Base-by-base conservation (phyloP, 35 echinoderm and acorn worm species). In the Amphiura filiformis region DNA sequence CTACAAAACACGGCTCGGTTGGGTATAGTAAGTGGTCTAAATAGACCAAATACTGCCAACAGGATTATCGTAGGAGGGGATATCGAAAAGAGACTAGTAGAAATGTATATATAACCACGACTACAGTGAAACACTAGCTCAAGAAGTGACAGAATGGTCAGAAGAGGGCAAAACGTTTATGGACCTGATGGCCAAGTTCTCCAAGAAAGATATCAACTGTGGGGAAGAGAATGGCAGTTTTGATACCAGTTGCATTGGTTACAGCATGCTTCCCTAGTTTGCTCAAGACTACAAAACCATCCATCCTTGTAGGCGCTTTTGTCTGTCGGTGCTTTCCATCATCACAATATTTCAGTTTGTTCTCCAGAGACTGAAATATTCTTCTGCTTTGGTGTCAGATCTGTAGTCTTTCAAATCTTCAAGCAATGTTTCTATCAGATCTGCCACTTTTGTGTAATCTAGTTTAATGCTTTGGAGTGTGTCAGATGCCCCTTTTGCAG, bases 401-500 rank as follows among this genome's bases (percentile, higher is more conserved):
- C 84, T 76, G 65, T 70, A 86, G 31, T 20, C 38, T 31, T n/a
- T 20, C 65, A 76, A 77, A 35, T 77, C 65, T 77, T 86, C 84
- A 37, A 85, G 83, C 64, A 85, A 65, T 56, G 83, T 28, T 37
- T 85, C 83, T 65, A 85, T 65, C 52, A 85, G 83, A 70, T 85
- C 52, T 85, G 83, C 83, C 35, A 49, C 83, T 30, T 41, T 39
- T 35, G 56, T 39, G 56, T 85, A 85, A 65, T 85, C 83, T 49
- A 85, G 23, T 65, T 85, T 85, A 33, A 85, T 0, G 64, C 83
- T 85, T 49, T 85, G 83, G 11, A 85, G 83, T 85, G 83, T 85
- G 64, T 70, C 41, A 33, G 83, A 85, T 85, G 57, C 83, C 61
- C 23, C 44, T 64, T 85, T 85, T 41, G 83, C 83, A 85, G 83